phyloP scores from a whole-genome alignment of 1,140 invertebrate genomes.

The Drosophila nasuta region DNA sequence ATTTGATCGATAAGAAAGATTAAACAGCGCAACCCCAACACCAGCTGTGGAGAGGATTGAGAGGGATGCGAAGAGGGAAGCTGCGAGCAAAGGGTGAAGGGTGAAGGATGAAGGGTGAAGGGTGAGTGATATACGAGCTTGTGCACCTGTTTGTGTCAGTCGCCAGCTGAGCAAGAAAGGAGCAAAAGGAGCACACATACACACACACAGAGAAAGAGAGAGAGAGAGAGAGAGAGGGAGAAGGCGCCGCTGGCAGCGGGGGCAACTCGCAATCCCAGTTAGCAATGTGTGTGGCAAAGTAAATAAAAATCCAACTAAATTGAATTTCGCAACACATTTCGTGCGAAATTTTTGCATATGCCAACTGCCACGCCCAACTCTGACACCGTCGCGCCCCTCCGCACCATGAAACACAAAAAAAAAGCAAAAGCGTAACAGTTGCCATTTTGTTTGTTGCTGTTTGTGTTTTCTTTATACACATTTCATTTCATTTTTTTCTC shows the following conservation, averaged over 20 bases:
- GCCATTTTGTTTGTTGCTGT: conserved; percentile 21
- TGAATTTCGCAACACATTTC: conserved; percentile 60
- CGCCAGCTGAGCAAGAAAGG: conserved; percentile 3
- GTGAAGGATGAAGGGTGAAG: not conserved
- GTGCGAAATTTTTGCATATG: conserved; percentile 43
- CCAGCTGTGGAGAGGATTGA: not conserved
- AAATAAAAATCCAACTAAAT: conserved; percentile 73
- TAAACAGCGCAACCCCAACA: conserved; percentile 20
- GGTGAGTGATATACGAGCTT: conserved; percentile 46
- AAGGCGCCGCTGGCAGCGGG: not conserved
- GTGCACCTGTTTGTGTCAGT: conserved; percentile 42
- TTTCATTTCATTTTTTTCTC: too few species aligned
- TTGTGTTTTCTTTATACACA: conserved; percentile 12
- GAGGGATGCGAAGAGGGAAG: too few species aligned
- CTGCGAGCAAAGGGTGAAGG: too few species aligned
- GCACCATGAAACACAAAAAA: not conserved
- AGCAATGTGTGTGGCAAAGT: conserved; percentile 46
- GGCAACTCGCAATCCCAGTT: conserved; percentile 13
- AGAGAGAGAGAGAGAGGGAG: not conserved
- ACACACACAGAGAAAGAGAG: conserved; percentile 12
- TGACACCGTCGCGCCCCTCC: conserved; percentile 3
- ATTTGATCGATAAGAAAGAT: conserved; percentile 50
- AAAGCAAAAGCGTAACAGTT: conserved; percentile 23
- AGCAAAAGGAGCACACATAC: too few species aligned
- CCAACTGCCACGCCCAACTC: conserved; percentile 40